These are phyloP conservation scores for Phylloscopus collybita DNA, from an alignment of 2,797 vertebrate species.

Conservation along the genomic window DNA sequence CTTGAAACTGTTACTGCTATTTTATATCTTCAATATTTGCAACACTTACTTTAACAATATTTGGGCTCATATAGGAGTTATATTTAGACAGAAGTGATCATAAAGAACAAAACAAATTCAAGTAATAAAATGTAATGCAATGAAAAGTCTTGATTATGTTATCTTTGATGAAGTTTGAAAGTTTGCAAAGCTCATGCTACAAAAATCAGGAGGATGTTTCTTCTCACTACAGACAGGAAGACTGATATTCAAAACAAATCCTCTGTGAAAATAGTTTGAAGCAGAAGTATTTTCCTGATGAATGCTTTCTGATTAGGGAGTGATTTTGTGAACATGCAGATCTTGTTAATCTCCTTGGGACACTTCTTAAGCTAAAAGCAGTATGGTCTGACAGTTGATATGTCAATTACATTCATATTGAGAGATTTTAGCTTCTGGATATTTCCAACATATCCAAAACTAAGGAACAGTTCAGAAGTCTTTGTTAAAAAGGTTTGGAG, in stretches of 20 bases:
- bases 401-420: constrained; percentile 62
- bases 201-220: constrained; percentile 6
- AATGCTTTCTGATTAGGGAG: constrained; percentile 16
- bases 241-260: constrained; percentile 26
- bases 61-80: not conserved
- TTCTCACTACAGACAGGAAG: not conserved
- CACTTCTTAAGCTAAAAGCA: constrained; percentile 55
- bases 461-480: constrained; percentile 69
- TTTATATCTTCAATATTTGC: not conserved
- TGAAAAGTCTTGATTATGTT: not conserved
- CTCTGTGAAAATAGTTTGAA: constrained; percentile 29
- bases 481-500: constrained; percentile 71
- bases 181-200: not conserved
- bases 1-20: not conserved
- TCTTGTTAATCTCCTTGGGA: constrained; percentile 33
- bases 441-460: constrained; percentile 71
- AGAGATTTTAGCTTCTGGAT: constrained; percentile 70
- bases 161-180: not conserved
- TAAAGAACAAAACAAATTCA: not conserved
- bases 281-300: constrained; percentile 15
- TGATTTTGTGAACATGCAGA: not conserved
- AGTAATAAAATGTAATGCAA: not conserved
- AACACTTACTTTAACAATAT: not conserved
- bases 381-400: constrained; percentile 58
- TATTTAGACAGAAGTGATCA: not conserved